Percentiles rank a stretch among this genome's conserved stretches.
These are phyloP conservation scores for Gambusia holbrooki DNA, from an alignment of 2,113 vertebrate species.

Conservation along the genomic window DNA sequence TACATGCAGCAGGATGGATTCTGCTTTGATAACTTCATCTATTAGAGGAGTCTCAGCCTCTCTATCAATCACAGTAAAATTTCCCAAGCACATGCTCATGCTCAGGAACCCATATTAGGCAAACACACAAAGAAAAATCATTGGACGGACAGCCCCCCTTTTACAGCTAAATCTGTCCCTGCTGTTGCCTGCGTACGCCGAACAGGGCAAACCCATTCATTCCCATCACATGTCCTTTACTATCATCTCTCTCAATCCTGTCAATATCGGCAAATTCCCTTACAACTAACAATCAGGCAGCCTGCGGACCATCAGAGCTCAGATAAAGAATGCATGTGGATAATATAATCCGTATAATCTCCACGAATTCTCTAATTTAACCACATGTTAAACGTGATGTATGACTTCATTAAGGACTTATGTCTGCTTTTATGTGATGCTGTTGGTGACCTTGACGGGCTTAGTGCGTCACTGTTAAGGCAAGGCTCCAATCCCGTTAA, in stretches of 20 bases:
- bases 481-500: slow-evolving; percentile 58
- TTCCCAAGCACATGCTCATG: neutral
- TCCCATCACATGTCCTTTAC: slow-evolving; percentile 14
- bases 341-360: slow-evolving; percentile 77
- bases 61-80: slow-evolving; percentile 10
- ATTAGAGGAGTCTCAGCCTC: slow-evolving; percentile 17
- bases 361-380: slow-evolving; percentile 72
- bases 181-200: slow-evolving; percentile 10
- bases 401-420: slow-evolving; percentile 67
- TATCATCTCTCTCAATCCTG: slow-evolving; percentile 47
- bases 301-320: slow-evolving; percentile 66
- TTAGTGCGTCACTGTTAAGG: slow-evolving; percentile 49
- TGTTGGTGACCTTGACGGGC: slow-evolving; percentile 66
- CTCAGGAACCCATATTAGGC: neutral
- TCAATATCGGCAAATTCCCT: slow-evolving; percentile 66
- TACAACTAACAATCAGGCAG: slow-evolving; percentile 66
- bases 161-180: neutral
- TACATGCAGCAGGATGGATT: neutral
- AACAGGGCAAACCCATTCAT: neutral
- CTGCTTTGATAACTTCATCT: slow-evolving; percentile 26
- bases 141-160: neutral
- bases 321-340: slow-evolving; percentile 76
- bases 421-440: slow-evolving; percentile 60
- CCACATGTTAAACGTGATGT: slow-evolving; percentile 70
- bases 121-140: neutral